phyloP scores from a whole-genome alignment of 2,888 invertebrate genomes.

The Cyclophora punctaria region DNA sequence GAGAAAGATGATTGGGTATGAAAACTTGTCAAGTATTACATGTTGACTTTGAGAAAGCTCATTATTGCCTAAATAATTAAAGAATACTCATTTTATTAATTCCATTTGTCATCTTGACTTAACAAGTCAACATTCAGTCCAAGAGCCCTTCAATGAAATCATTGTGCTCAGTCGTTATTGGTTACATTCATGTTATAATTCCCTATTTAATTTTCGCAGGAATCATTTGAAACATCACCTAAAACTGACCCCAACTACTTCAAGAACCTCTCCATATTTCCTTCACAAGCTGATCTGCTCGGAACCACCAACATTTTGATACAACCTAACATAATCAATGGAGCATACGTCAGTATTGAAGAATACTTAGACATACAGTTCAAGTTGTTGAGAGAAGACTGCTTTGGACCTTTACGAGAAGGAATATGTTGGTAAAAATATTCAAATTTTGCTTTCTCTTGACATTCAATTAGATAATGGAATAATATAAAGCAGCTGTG shows the following conservation, averaged over 20 bases:
- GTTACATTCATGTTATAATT: not conserved
- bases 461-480: too few species aligned
- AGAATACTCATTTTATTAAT: too few species aligned
- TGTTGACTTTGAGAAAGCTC: too few species aligned
- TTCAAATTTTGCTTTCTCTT: too few species aligned
- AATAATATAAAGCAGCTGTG: too few species aligned
- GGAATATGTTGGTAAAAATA: conserved; percentile 71
- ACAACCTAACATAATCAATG: conserved; percentile 74
- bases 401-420: conserved; percentile 81
- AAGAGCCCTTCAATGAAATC: too few species aligned
- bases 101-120: too few species aligned
- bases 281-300: conserved; percentile 71
- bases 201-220: conserved; percentile 3
- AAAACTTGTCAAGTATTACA: too few species aligned
- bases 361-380: conserved; percentile 89
- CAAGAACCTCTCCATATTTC: conserved; percentile 52
- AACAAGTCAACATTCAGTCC: too few species aligned
- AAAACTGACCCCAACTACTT: conserved; percentile 34
- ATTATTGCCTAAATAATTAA: too few species aligned
- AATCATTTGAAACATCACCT: conserved; percentile 7
- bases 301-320: conserved; percentile 48
- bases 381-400: conserved; percentile 85
- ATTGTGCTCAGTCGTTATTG: too few species aligned
- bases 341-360: conserved; percentile 77
- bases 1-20: conserved; percentile 37